phyloP scores from a whole-genome alignment of 2,888 invertebrate genomes.

The Coremacera marginata region DNA sequence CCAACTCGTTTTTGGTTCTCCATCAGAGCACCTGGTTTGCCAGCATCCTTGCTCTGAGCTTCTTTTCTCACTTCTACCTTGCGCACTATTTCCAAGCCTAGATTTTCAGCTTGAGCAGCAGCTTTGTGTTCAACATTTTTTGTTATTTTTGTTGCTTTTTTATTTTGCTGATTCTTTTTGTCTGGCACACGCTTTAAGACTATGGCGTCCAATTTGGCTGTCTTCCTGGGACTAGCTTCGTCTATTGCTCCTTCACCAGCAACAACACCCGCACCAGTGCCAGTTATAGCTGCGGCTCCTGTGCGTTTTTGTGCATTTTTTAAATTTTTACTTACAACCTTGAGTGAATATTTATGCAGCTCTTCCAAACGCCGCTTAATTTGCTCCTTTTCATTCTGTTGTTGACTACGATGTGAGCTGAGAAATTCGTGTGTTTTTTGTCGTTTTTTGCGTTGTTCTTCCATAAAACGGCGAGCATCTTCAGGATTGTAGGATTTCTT shows the following conservation, averaged over 20 bases:
- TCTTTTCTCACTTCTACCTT: not conserved
- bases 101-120: not conserved
- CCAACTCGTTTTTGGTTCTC: slow-evolving; percentile 56
- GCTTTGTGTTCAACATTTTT: not conserved
- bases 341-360: slow-evolving; percentile 68
- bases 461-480: slow-evolving; percentile 72
- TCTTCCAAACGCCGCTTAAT: slow-evolving; percentile 70
- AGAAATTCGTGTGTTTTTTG: slow-evolving; percentile 45
- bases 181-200: slow-evolving; percentile 6
- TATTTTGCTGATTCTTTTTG: not conserved
- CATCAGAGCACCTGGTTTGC: slow-evolving; percentile 37
- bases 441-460: slow-evolving; percentile 72
- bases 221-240: slow-evolving; percentile 15
- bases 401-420: slow-evolving; percentile 49
- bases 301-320: slow-evolving; percentile 47
- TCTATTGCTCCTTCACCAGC: not conserved
- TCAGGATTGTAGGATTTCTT: slow-evolving; percentile 70
- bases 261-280: not conserved
- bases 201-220: not conserved
- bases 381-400: slow-evolving; percentile 60
- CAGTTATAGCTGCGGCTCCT: not conserved
- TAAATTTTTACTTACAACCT: slow-evolving; percentile 69
- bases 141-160: not conserved
- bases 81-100: not conserved
- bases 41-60: not conserved